Evolutionary conservation across 2,797 vertebrate species (phyloP), one percentile per base, ranked within the genome.

Genomic region (Labroides dimidiatus): DNA sequence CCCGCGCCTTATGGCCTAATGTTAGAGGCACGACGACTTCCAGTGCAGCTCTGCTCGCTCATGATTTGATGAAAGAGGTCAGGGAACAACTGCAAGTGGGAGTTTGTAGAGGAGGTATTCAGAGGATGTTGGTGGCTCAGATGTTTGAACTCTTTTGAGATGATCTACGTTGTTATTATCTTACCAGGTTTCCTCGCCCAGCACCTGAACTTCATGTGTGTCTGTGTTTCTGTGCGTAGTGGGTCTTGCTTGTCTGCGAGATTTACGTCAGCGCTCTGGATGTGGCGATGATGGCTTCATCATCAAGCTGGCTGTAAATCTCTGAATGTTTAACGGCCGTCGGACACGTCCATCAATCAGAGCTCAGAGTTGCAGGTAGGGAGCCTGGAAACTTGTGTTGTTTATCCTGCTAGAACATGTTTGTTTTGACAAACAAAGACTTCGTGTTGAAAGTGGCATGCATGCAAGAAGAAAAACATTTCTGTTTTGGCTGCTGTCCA

Each of bases 271-370:
- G 53, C 17, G 69, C 72, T 59, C 39, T 21, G 69, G 79, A 72
- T 61, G 74, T 61, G 44, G 65, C 12, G 20, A 73, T 87, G 80
- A 82, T 80, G 67, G 75, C 78, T 81, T 84, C 80, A 86, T 86
- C 84, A 75, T 75, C 65, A 50, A 54, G 37, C 44, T 30, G 47
- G 44, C 65, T 63, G 79, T 80, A 83, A 80, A 82, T 83, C 72
- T 70, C 27, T 41, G 42, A 83, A 85, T 79, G 64, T 76, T 77
- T 65, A 83, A 64, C 52, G 20, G 72, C 78, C 85, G 84, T 77
- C 67, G 6, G 66, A 64, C 65, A 19, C 9, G 59, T 84, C 78
- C 72, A 85, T 91, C 88, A 84, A 81, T 84, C 80, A 74, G 33
- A 21, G 42, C 51, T 65, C 58, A 21, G 14, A 0, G 37, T n/a